Evolutionary conservation across 2,888 invertebrate species (phyloP), one percentile per base, ranked within the genome.

Genomic region (Xanthia icteritia): DNA sequence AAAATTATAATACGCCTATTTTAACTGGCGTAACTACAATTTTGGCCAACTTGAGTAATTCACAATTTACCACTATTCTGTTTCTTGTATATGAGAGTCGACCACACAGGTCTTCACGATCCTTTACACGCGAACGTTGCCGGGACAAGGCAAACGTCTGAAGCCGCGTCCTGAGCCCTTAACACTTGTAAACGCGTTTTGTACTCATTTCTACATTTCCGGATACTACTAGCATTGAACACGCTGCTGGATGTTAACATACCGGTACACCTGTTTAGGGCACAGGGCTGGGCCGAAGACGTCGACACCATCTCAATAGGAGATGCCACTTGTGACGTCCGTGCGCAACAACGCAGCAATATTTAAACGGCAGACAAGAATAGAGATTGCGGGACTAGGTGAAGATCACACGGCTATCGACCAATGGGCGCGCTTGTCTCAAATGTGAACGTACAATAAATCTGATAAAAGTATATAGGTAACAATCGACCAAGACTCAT

Each of bases 21-120:
- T 91, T 77, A 79, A 89, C 92, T 88, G 92, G 94, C 94, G 94
- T 94, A 89, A 94, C 93, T 95, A 94, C 92, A 94, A 94, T 94
- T 96, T 95, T 95, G 95, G 95, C 95, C 95, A 92, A 94, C 94
- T 91, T 92, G 95, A 95, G 95, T 95, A 94, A 94, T 94, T 93
- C 93, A 93, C 91, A 91, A 90, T 89, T 88, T 88, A 88, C 88
- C 88, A 88, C 87, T 88, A 87, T 83, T 86, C 82, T 86, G 87
- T 84, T 86, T 84, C 78, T 80, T 86, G 85, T 85, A 81, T 82
- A 77, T 80, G 81, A 86, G 88, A 86, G 84, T 86, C 86, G 87
- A 88, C 83, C 87, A 86, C 84, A 83, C 81, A 83, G 88, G 85
- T 85, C 74, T 83, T 69, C 80, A 76, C 85, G 77, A 85, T 74